Conservation (phyloP, 2,888 invertebrate genomes). For the Anthophora plumipes region DNA sequence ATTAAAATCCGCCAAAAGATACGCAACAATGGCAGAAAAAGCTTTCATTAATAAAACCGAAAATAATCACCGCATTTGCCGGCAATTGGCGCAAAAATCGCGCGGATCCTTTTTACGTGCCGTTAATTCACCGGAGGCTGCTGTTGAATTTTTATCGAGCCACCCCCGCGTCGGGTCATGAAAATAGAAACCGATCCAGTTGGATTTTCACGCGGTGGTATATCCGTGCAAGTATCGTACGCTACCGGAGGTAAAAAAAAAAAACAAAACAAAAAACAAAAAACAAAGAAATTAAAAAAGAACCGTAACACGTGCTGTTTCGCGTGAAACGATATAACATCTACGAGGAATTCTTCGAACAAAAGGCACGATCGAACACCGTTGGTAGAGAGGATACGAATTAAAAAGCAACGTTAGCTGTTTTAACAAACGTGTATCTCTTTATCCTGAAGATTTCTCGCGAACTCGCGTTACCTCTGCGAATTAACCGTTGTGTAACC, state of each 20-base stretch:
- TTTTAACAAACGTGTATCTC: slow-evolving; percentile 15
- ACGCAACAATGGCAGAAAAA: too few relatives aligned
- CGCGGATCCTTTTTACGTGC: not conserved
- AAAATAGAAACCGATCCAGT: not conserved
- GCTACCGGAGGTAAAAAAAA: not conserved
- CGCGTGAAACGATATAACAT: slow-evolving; percentile 7
- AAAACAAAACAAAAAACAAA: slow-evolving; percentile 11
- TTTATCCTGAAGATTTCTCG: slow-evolving; percentile 21
- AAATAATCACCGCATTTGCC: not conserved
- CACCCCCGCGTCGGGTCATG: not conserved
- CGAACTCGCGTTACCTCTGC: slow-evolving; percentile 21
- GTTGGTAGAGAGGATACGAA: slow-evolving; percentile 37
- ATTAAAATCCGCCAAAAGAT: not conserved
- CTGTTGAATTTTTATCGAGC: not conserved
- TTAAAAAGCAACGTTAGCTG: slow-evolving; percentile 39
- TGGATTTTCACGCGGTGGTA: not conserved
- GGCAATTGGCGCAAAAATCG: not conserved
- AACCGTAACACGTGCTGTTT: slow-evolving; percentile 25
- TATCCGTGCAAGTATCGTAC: not conserved
- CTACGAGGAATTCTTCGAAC: not conserved
- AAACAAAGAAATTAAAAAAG: slow-evolving; percentile 32
- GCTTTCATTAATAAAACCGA: not conserved
- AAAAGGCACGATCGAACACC: slow-evolving; percentile 38
- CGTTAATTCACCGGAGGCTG: not conserved
- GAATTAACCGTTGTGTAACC: slow-evolving; percentile 65